phyloP scores from a whole-genome alignment of 1,140 invertebrate species.

The Megalonaias nervosa region DNA sequence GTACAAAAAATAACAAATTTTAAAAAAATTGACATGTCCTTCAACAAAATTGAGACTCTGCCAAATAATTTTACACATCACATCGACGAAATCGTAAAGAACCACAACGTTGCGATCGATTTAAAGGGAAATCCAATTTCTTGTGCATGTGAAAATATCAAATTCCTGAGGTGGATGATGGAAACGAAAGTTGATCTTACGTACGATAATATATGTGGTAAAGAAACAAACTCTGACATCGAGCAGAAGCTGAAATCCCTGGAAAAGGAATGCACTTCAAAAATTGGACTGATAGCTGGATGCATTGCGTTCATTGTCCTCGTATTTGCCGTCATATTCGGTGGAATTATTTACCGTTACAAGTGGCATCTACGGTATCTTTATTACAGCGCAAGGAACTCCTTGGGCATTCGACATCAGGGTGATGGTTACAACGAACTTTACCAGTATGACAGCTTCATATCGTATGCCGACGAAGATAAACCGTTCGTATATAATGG shows the following conservation, averaged over 20 bases:
- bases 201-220: neutral
- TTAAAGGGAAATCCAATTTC: neutral
- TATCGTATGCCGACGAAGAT: constrained; percentile 14
- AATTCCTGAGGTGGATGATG: constrained; percentile 5
- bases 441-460: constrained; percentile 1
- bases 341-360: constrained; percentile 8
- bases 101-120: neutral
- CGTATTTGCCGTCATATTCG: neutral
- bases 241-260: neutral
- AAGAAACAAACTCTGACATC: neutral
- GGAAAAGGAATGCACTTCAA: constrained; percentile 2
- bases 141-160: neutral
- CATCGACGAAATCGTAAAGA: neutral
- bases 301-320: neutral
- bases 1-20: neutral
- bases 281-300: neutral
- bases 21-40: neutral
- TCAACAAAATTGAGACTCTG: neutral
- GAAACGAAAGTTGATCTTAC: neutral
- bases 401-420: neutral
- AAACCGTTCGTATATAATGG: neutral
- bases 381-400: constrained; percentile 13
- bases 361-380: constrained; percentile 14
- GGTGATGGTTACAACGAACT: neutral
- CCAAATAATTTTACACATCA: neutral